Base-by-base conservation (phyloP, 2,797 vertebrate genomes). In the Rhynchotus rufescens region DNA sequence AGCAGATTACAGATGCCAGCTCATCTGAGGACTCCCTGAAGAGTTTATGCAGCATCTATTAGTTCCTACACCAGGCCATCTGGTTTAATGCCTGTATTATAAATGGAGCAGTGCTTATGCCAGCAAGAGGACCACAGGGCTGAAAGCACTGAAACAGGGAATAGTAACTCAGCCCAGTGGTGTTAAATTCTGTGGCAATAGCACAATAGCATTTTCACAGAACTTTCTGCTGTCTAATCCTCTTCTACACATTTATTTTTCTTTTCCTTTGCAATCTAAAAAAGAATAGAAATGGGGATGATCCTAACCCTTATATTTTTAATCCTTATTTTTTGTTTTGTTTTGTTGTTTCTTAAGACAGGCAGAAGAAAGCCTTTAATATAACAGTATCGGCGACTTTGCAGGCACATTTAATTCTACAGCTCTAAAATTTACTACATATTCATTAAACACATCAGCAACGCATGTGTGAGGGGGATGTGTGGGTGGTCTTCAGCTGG, bases 401-500 rank as follows among this genome's bases (percentile, higher is more conserved):
- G 45, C 73, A 75, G 40, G 57, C n/a, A 23, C 59, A 71, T 79
- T 71, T 82, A 88, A 73, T 45, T 65, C 25, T 56, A 73, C 21
- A 32, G 47, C 34, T 81, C 30, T 76, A 44, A 88, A 54, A 64
- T 60, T 75, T 71, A 79, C 62, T 69, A 38, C 54, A 32, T 75
- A 67, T 77, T 93, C 69, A 71, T 82, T 78, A 78, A 78, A 82
- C 51, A 78, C 57, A 84, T 81, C 88, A 69, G 40, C 56, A 51
- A 57, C 75, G 19, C 45, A 38, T 54, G 49, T 72, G 60, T 75
- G 69, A 64, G n/a, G 26, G 42, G 36, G 12, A 57, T 42, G 38
- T 44, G 64, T 90, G 76, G 69, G 82, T 90, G 76, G 82, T 80
- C 79, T 66, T 71, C 49, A 68, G 42, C 21, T 69, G 82, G 34